A percentile compares a stretch with the other conserved stretches of the same genome.
These are phyloP conservation scores for Scolanthus callimorphus DNA, from an alignment of 92 coral and sea anemone genomes.

Conservation along the genomic window DNA sequence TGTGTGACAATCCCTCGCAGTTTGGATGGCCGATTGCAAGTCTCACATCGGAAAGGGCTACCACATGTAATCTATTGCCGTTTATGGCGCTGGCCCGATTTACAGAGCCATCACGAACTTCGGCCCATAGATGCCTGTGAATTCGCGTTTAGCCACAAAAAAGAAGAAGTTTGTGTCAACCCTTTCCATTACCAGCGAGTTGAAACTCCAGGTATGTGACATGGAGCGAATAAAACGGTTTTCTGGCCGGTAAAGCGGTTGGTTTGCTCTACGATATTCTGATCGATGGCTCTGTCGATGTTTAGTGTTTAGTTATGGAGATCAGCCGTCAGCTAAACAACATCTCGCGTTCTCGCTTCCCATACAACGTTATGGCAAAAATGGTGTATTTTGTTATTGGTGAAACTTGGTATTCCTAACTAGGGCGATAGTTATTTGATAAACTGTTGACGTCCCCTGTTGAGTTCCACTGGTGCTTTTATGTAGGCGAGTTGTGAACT, in stretches of 20 bases:
- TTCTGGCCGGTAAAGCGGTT: too few relatives aligned
- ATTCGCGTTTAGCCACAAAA: conserved; percentile 93
- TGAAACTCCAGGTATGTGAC: conserved; percentile 90
- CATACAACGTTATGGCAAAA: too few relatives aligned
- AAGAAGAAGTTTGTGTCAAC: conserved; percentile 98
- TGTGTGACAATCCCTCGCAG: conserved; percentile 99
- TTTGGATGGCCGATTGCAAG: conserved; percentile 97
- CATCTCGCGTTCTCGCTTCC: too few relatives aligned
- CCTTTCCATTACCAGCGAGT: conserved; percentile 99
- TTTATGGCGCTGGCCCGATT: conserved; percentile 99
- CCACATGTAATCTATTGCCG: conserved; percentile 99
- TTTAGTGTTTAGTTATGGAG: background rate
- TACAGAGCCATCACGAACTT: conserved; percentile 97
- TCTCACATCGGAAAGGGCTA: conserved; percentile 95
- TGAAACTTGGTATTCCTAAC: too few relatives aligned
- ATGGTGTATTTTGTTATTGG: too few relatives aligned
- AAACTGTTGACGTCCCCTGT: background rate
- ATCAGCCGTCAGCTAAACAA: background rate
- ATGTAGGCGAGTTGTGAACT: too few relatives aligned
- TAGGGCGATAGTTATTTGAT: background rate
- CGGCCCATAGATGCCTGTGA: conserved; percentile 94
- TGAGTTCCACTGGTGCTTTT: background rate
- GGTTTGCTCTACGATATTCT: too few relatives aligned
- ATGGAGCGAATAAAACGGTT: too few relatives aligned
- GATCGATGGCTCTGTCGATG: background rate